Conservation (phyloP, 2,888 invertebrate species). For the Pseudococcus jackbeardsleyi region DNA sequence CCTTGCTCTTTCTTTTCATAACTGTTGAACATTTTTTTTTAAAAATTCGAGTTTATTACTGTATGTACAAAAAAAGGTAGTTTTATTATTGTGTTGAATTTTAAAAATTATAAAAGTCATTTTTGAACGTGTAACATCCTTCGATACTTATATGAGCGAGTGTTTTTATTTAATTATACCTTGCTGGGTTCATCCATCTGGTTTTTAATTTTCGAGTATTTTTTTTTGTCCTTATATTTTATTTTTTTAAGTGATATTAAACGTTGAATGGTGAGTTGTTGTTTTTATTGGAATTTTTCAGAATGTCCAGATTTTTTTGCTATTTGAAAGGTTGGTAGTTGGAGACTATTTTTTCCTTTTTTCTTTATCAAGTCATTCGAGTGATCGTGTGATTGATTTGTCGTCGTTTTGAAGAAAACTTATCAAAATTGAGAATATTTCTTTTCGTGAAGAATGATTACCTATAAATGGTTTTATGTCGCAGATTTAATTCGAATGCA, state of each 20-base stretch:
- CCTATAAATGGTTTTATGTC: too few species aligned
- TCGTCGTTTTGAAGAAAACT: too few species aligned
- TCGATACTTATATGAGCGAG: background rate
- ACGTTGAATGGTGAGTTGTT: background rate
- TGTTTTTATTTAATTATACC: background rate
- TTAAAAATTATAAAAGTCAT: background rate
- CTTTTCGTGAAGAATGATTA: too few species aligned
- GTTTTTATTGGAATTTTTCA: background rate
- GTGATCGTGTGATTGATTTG: too few species aligned
- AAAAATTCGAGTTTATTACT: background rate
- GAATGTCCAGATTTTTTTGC: too few species aligned
- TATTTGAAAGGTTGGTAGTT: too few species aligned
- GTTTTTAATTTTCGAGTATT: conserved; percentile 17
- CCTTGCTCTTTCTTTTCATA: background rate
- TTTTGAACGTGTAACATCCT: background rate
- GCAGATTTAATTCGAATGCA: too few species aligned
- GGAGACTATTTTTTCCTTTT: too few species aligned
- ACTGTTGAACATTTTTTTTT: background rate
- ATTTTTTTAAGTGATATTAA: background rate
- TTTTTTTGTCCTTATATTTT: background rate
- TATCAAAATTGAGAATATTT: too few species aligned
- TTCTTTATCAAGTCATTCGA: too few species aligned
- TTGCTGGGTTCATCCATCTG: background rate
- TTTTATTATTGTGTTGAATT: conserved; percentile 20
- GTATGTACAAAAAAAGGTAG: background rate